A percentile compares a stretch with the other conserved stretches of the same genome.
Conservation (phyloP, 2,113 vertebrate genomes). For the Cinclus cinclus region DNA sequence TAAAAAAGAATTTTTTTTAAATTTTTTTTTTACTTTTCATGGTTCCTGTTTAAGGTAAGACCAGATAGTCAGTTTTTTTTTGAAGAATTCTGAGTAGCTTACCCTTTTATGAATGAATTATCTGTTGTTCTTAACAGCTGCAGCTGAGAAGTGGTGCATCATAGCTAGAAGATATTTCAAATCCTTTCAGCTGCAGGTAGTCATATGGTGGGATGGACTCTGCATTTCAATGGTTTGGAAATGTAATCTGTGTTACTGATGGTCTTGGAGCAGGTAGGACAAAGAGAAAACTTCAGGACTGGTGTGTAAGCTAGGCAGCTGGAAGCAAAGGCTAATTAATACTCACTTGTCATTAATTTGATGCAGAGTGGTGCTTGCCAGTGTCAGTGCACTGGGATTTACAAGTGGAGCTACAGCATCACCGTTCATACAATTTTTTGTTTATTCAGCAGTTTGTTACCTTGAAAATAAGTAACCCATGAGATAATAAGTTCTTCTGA, state of each 20-base stretch:
- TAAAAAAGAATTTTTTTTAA: neutral
- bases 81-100: neutral
- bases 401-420: neutral
- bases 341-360: neutral
- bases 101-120: neutral
- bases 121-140: neutral
- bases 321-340: neutral
- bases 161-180: neutral
- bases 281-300: neutral
- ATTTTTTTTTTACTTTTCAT: neutral
- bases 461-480: neutral
- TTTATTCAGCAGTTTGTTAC: neutral
- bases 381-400: fast-evolving
- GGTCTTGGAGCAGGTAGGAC: neutral
- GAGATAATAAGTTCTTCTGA: neutral
- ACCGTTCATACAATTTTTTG: neutral
- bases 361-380: neutral
- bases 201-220: neutral
- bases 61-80: neutral
- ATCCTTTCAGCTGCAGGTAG: neutral
- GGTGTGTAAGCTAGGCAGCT: neutral
- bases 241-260: neutral
- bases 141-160: neutral
- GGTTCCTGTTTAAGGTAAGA: neutral
- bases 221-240: neutral